Conservation (phyloP, 2,888 invertebrate species). For the Biston stratarius region DNA sequence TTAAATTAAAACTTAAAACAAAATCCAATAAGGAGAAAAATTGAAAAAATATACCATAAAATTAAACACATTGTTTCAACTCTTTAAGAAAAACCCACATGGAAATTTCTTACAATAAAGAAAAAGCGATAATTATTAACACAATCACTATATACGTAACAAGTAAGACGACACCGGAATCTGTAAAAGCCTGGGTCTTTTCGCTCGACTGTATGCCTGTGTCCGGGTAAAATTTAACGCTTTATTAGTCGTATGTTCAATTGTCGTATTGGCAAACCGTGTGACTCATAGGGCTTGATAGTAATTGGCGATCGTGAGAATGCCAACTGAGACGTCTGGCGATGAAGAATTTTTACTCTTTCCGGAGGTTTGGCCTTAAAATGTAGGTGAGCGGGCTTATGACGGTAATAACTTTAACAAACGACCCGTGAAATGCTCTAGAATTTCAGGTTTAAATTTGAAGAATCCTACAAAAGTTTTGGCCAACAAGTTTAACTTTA, state of each 20-base stretch:
- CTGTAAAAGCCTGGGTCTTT: conserved; percentile 25
- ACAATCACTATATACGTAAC: background rate
- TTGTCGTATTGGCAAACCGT: conserved; percentile 42
- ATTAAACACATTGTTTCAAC: too few species aligned
- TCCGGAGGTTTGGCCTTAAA: conserved; percentile 54
- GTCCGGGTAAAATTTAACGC: conserved; percentile 27
- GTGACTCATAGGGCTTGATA: conserved; percentile 49
- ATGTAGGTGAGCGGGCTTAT: conserved; percentile 37
- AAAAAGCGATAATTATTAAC: background rate
- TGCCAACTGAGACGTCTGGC: conserved; percentile 39
- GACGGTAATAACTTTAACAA: conserved; percentile 22
- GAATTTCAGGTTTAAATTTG: background rate
- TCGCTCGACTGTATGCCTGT: background rate
- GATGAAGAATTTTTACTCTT: conserved; percentile 61
- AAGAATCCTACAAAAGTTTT: too few species aligned
- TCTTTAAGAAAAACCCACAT: too few species aligned
- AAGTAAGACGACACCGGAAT: background rate
- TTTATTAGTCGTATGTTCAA: conserved; percentile 29
- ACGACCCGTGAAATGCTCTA: conserved; percentile 12
- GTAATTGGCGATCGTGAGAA: conserved; percentile 55
- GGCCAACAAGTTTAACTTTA: too few species aligned
- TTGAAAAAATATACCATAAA: too few species aligned
- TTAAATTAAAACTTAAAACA: too few species aligned
- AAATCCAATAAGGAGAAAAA: too few species aligned
- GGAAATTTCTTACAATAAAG: background rate